These are phyloP conservation scores for Oryzias dopingdopingensis DNA, from an alignment of 2,797 vertebrate genomes.

Conservation along the genomic window DNA sequence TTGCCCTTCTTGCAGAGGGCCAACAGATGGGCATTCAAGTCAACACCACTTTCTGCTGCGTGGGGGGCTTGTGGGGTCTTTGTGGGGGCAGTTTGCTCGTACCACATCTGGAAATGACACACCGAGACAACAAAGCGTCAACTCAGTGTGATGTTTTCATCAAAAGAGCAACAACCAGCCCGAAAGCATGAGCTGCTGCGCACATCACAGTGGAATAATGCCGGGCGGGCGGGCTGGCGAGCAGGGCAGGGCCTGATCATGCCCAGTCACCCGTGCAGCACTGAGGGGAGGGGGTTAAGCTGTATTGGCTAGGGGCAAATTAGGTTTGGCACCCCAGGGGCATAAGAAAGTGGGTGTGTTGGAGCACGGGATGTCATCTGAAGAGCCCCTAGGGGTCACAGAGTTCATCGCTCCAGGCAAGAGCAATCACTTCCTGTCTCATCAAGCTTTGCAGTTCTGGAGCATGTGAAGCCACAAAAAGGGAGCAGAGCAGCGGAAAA, in stretches of 20 bases:
- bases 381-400: slow-evolving; percentile 63
- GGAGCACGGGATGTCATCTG: slow-evolving; percentile 51
- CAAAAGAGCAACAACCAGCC: slow-evolving; percentile 24
- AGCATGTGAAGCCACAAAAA: slow-evolving; percentile 16
- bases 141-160: slow-evolving; percentile 20
- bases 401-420: slow-evolving; percentile 68
- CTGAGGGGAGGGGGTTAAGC: slow-evolving; percentile 72
- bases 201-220: slow-evolving; percentile 39
- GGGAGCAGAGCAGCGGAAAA: slow-evolving; percentile 14
- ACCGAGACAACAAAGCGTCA: slow-evolving; percentile 9
- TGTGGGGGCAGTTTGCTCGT: slow-evolving; percentile 39
- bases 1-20: slow-evolving; percentile 72
- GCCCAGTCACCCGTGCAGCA: slow-evolving; percentile 59
- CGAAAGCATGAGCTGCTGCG: slow-evolving; percentile 18
- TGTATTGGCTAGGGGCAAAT: slow-evolving; percentile 76
- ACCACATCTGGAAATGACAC: slow-evolving; percentile 71
- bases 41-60: fast-evolving
- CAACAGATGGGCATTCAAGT: slow-evolving; percentile 49
- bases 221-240: slow-evolving; percentile 11
- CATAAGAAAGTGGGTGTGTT: slow-evolving; percentile 48
- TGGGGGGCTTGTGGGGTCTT: background rate
- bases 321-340: slow-evolving; percentile 69
- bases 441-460: slow-evolving; percentile 45
- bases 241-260: slow-evolving; percentile 38
- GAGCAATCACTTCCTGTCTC: slow-evolving; percentile 69